phyloP scores from a whole-genome alignment of 2,797 vertebrate genomes.

The Tapirus indicus region DNA sequence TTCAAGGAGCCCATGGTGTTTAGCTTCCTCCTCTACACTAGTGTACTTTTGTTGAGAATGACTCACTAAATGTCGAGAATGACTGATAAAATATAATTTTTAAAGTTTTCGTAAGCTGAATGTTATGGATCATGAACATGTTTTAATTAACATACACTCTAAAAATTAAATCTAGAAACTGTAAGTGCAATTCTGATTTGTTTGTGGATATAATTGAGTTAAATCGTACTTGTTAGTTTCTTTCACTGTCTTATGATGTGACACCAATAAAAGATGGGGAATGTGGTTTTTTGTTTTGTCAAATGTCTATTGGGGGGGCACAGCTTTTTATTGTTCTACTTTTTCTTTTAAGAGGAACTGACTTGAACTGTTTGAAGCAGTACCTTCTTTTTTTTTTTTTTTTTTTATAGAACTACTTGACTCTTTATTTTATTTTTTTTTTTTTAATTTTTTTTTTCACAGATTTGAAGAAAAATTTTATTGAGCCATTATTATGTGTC shows the following conservation, averaged over 20 bases:
- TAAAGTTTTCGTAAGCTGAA: background rate
- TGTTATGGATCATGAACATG: background rate
- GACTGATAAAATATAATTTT: background rate
- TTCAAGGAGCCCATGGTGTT: background rate
- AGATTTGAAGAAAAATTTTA: too few species aligned
- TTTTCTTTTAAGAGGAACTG: background rate
- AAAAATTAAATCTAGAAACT: slow-evolving; percentile 26
- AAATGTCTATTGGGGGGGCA: background rate
- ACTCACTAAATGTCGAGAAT: background rate
- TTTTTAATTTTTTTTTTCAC: too few species aligned
- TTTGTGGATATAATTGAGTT: background rate
- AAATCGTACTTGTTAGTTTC: background rate
- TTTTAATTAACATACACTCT: background rate
- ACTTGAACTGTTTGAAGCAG: background rate
- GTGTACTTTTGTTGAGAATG: background rate
- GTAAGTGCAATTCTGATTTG: background rate
- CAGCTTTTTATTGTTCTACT: background rate
- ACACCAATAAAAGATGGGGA: background rate
- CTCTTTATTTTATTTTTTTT: too few species aligned
- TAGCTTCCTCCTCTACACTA: background rate
- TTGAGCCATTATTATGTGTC: too few species aligned
- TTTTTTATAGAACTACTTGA: too few species aligned
- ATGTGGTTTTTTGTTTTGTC: background rate
- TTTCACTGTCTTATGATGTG: background rate
- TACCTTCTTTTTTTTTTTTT: too few species aligned